Percentiles rank a stretch among this genome's conserved stretches.
Conservation (phyloP, 2,888 invertebrate genomes). For the Sabellastarte sp. region DNA sequence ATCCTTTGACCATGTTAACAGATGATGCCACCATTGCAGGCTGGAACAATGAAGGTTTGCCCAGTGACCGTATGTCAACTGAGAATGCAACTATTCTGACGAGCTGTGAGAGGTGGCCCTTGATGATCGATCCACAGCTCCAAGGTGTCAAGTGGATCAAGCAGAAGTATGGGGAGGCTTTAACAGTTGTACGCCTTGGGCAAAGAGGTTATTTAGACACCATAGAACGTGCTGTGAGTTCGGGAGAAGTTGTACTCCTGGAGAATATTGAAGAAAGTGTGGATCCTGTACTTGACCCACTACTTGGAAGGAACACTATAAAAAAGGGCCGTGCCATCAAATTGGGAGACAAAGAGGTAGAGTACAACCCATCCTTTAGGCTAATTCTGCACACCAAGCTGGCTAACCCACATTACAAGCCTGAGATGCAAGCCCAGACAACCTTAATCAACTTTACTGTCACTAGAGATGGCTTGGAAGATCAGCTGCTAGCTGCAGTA, state of each 20-base stretch:
- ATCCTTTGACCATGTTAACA: conserved; percentile 81
- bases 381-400: conserved; percentile 90
- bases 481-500: conserved; percentile 92
- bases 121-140: conserved; percentile 96
- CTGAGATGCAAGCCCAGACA: conserved; percentile 97
- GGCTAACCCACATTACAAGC: conserved; percentile 96
- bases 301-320: conserved; percentile 86
- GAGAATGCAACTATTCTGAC: conserved; percentile 94
- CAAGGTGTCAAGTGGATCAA: conserved; percentile 94
- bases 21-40: conserved; percentile 91
- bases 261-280: conserved; percentile 91
- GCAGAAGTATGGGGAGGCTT: conserved; percentile 74
- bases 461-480: conserved; percentile 91
- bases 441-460: conserved; percentile 96
- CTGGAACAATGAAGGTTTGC: conserved; percentile 95
- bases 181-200: conserved; percentile 83
- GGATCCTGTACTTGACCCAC: conserved; percentile 88
- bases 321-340: conserved; percentile 95
- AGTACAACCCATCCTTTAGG: conserved; percentile 83
- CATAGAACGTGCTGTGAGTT: conserved; percentile 73
- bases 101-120: conserved; percentile 91
- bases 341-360: conserved; percentile 93
- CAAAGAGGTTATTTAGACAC: conserved; percentile 89
- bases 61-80: conserved; percentile 94
- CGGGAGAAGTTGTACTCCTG: conserved; percentile 79